Evolutionary conservation across 2,797 vertebrate genomes (phyloP), one percentile per base, ranked within the genome.

Genomic region (Catharus ustulatus): DNA sequence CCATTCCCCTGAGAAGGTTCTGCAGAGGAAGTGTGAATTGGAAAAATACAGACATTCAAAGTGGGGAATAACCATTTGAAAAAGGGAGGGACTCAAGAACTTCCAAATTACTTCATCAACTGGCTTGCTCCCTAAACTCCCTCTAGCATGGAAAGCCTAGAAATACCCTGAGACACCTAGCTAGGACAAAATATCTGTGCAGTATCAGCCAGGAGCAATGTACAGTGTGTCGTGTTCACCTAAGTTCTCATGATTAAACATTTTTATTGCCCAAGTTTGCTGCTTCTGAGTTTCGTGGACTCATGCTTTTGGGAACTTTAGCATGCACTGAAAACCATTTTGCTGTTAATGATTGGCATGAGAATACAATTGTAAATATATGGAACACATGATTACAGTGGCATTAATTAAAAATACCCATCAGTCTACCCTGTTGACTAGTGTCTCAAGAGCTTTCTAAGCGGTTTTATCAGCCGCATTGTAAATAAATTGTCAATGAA

Each of bases 401-500:
- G 52, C 34, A 81, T 94, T 96, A 93, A 95, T 95, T 97, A 82
- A 94, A 95, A 94, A 93, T 93, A 64, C 49, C 90, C 94, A 92
- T 84, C 87, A 71, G 27, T 87, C 73, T 79, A 77, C 51, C 36
- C 49, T 83, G 67, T 89, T 95, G 82, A 84, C 67, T n/a, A 34
- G n/a, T 84, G 36, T 73, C 89, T 94, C 74, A 95, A 95, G 93
- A 94, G 48, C 24, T 92, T 97, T 97, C 91, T 84, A 73, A 96
- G 87, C 76, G 87, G 87, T 96, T 97, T 96, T 77, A 89, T 68
- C 59, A 93, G 57, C 90, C 93, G 59, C 84, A 91, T 81, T 91
- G 32, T 88, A 95, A 96, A 93, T 95, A 89, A 6, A 95, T 97
- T 97, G 92, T 95, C 92, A 97, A 57, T 93, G 94, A 94, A 95